Conservation (phyloP, 2,797 vertebrate genomes). For the Cossypha polioptera region DNA sequence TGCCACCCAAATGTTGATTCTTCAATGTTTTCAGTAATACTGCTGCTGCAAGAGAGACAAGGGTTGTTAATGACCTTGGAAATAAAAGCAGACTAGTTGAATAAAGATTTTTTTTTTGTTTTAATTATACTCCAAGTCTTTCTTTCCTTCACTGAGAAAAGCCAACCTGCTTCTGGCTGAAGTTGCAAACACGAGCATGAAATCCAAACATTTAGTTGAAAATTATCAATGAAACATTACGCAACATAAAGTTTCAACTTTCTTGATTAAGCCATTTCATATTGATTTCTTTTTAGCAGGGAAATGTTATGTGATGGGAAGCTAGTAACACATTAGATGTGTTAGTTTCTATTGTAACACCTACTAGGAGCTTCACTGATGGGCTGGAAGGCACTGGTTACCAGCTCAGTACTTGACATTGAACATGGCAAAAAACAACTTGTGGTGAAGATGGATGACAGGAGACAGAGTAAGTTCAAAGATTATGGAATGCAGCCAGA, state of each 20-base stretch:
- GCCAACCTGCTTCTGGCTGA: background rate
- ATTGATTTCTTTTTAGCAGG: background rate
- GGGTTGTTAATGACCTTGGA: background rate
- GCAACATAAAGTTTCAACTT: background rate
- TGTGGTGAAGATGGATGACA: background rate
- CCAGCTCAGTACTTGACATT: background rate
- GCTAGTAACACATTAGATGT: background rate
- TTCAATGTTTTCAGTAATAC: background rate
- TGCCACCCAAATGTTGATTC: background rate
- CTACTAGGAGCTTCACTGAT: background rate
- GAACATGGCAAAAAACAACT: background rate
- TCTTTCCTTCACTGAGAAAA: background rate
- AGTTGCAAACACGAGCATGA: background rate
- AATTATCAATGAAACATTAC: background rate
- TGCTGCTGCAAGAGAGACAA: background rate
- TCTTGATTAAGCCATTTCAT: background rate
- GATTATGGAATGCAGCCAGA: background rate
- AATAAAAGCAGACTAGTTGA: background rate
- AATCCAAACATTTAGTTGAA: background rate
- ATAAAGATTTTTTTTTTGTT: background rate
- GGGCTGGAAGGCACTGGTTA: background rate
- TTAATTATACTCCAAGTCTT: background rate
- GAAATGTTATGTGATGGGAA: background rate
- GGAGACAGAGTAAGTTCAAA: background rate
- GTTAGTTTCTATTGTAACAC: background rate